These are phyloP conservation scores for Azemiops feae DNA, from an alignment of 2,113 vertebrate genomes.

Conservation along the genomic window DNA sequence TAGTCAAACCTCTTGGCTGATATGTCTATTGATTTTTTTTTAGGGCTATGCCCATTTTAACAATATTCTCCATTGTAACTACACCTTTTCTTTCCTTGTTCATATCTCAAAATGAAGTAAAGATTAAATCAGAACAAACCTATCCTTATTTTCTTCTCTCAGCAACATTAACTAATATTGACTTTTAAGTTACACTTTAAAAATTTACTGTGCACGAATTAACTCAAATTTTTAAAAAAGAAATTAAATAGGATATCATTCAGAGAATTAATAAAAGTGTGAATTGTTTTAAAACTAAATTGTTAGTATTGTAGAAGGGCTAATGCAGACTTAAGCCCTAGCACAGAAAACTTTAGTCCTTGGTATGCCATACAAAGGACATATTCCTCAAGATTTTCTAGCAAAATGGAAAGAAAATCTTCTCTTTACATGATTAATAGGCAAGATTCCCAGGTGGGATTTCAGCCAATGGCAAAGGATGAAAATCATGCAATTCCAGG, in stretches of 20 bases:
- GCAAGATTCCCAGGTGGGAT: background rate
- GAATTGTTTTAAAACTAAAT: background rate
- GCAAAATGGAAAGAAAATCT: background rate
- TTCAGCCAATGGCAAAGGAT: background rate
- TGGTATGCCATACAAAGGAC: background rate
- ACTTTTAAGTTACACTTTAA: background rate
- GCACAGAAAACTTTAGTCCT: background rate
- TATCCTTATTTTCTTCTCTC: background rate
- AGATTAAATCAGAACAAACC: background rate
- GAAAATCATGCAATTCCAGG: background rate
- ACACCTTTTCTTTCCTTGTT: background rate
- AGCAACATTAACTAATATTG: background rate
- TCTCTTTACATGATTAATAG: background rate
- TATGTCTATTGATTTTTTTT: background rate
- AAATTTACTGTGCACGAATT: background rate
- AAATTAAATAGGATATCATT: background rate
- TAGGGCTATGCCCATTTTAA: background rate
- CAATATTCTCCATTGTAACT: background rate
- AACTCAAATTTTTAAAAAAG: background rate
- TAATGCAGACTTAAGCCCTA: background rate
- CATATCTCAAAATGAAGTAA: background rate
- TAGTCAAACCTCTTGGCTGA: background rate
- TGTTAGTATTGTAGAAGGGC: background rate
- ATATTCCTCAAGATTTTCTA: background rate
- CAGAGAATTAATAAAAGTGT: background rate